These are phyloP conservation scores for Limnothrissa miodon DNA, from an alignment of 2,113 vertebrate species.

Conservation along the genomic window DNA sequence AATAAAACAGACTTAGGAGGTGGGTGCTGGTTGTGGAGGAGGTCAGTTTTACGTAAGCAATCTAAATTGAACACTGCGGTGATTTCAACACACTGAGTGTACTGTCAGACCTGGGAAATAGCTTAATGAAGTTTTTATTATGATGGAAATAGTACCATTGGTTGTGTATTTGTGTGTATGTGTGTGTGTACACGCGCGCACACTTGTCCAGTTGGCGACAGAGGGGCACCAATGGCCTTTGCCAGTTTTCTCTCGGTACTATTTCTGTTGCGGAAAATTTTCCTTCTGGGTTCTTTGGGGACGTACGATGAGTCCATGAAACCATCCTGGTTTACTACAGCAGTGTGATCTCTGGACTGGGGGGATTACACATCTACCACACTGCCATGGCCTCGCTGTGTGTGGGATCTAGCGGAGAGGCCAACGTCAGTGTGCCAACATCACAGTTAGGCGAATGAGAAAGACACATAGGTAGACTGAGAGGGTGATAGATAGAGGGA, in stretches of 20 bases:
- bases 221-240: constrained; percentile 54
- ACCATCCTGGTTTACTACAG: constrained; percentile 33
- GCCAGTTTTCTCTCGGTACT: constrained; percentile 53
- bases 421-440: constrained; percentile 50
- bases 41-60: constrained; percentile 30
- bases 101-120: constrained; percentile 41
- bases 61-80: constrained; percentile 3
- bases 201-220: constrained; percentile 49
- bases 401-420: constrained; percentile 51
- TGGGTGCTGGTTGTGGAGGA: constrained; percentile 1
- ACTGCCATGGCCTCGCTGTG: constrained; percentile 56
- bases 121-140: constrained; percentile 50
- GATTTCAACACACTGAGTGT: constrained; percentile 30
- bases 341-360: constrained; percentile 37
- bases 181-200: constrained; percentile 25
- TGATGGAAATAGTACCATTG: constrained; percentile 46
- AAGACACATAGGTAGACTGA: neutral
- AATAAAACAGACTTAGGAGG: neutral
- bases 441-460: constrained; percentile 45
- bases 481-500: constrained; percentile 22
- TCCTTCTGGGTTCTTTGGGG: constrained; percentile 45
- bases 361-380: constrained; percentile 60
- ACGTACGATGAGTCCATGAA: constrained; percentile 53
- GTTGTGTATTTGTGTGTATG: constrained; percentile 33
- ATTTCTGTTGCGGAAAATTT: constrained; percentile 68